Conservation (phyloP, 1,140 invertebrate species). For the Pentalonia nigronervosa region DNA sequence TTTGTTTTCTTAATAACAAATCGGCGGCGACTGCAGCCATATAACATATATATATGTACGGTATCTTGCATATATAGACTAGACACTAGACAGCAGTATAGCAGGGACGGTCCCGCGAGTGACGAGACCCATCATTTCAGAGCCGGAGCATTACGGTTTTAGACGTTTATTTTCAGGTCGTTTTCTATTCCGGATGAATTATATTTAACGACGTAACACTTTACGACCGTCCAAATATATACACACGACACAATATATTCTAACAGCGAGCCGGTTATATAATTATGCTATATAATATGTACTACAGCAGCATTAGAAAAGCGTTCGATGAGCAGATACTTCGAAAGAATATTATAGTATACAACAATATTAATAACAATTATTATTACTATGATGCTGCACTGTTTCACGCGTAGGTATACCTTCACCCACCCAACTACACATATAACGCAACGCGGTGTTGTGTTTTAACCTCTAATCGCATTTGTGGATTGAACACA, state of each 20-base stretch:
- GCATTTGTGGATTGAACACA: background rate
- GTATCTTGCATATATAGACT: background rate
- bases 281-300: background rate
- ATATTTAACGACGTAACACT: conserved; percentile 3
- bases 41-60: background rate
- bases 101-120: background rate
- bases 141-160: background rate
- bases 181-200: conserved; percentile 18
- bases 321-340: background rate
- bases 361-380: background rate
- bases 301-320: background rate
- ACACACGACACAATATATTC: background rate
- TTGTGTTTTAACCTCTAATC: conserved; percentile 4
- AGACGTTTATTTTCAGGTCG: conserved; percentile 21
- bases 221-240: conserved; percentile 21
- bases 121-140: conserved; percentile 15
- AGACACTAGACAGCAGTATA: background rate
- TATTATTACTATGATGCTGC: background rate
- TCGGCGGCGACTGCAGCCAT: background rate
- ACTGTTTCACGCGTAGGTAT: background rate
- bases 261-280: background rate
- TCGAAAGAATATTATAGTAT: too few relatives aligned
- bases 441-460: background rate
- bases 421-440: too few relatives aligned
- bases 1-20: conserved; percentile 46